Evolutionary conservation across 2,888 invertebrate species (phyloP), one percentile per base, ranked within the genome.

Genomic region (Latheticus oryzae): DNA sequence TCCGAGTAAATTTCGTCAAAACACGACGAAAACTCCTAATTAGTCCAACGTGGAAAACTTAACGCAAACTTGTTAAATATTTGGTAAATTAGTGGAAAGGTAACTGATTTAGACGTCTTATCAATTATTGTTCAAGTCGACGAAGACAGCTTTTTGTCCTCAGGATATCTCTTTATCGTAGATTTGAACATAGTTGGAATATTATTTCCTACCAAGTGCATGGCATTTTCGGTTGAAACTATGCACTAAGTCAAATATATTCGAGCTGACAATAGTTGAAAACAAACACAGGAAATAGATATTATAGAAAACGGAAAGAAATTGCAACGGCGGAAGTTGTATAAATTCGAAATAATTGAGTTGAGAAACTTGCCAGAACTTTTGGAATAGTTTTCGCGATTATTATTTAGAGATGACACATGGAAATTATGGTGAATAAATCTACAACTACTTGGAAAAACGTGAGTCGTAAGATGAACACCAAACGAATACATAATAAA

Each of bases 231-330:
- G n/a, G 5, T 23, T 2, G 38, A 38, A 38, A 38, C 38, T 38
- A 38, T 38, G 38, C 23, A 23, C 12, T 38, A 38, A 38, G 38
- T 35, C 35, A 35, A 35, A 35, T n/a, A n/a, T n/a, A n/a, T n/a
- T n/a, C n/a, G n/a, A n/a, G n/a, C n/a, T n/a, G n/a, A n/a, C n/a
- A n/a, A n/a, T n/a, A n/a, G n/a, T n/a, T n/a, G n/a, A n/a, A n/a
- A n/a, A n/a, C n/a, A n/a, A n/a, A n/a, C n/a, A n/a, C n/a, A n/a
- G n/a, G n/a, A n/a, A n/a, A n/a, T n/a, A n/a, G n/a, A n/a, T n/a
- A n/a, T n/a, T n/a, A n/a, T n/a, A n/a, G n/a, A n/a, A n/a, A n/a
- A n/a, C n/a, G n/a, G n/a, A n/a, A n/a, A n/a, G n/a, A 13, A 7
- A n/a, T n/a, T 26, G 4, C n/a, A 4, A 26, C 26, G 4, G 7